phyloP scores from a whole-genome alignment of 2,113 vertebrate genomes.

The Henicopernis longicauda region DNA sequence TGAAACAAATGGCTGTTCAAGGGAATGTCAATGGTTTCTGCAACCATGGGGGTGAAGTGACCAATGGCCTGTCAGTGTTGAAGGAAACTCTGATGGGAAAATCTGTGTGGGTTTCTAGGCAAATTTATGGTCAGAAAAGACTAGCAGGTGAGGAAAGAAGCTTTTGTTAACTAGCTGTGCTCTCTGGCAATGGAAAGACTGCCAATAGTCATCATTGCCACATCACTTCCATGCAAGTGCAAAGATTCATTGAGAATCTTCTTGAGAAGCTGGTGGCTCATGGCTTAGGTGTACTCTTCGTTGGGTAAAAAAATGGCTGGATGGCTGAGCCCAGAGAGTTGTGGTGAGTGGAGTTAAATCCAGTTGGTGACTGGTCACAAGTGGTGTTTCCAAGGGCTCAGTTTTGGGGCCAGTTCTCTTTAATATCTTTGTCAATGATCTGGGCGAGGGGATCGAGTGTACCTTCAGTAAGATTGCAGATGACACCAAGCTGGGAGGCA shows the following conservation, averaged over 20 bases:
- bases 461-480: too few species aligned
- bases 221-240: neutral
- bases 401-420: too few species aligned
- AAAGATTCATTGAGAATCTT: neutral
- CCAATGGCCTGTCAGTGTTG: fast-evolving
- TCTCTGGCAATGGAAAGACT: neutral
- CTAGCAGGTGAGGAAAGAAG: neutral
- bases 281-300: too few species aligned
- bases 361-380: too few species aligned
- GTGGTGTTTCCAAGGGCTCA: too few species aligned
- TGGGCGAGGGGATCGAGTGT: too few species aligned
- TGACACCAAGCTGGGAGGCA: too few species aligned
- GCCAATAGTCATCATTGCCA: neutral
- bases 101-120: neutral
- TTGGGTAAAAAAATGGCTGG: too few species aligned
- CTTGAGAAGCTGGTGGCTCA: too few species aligned
- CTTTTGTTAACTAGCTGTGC: neutral
- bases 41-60: neutral
- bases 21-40: neutral
- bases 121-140: neutral
- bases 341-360: too few species aligned
- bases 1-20: neutral
- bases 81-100: neutral
- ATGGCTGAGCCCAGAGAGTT: too few species aligned
- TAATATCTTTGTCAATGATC: too few species aligned